Evolutionary conservation across 2,797 vertebrate species (phyloP).

Genomic region (Chromis chromis): DNA sequence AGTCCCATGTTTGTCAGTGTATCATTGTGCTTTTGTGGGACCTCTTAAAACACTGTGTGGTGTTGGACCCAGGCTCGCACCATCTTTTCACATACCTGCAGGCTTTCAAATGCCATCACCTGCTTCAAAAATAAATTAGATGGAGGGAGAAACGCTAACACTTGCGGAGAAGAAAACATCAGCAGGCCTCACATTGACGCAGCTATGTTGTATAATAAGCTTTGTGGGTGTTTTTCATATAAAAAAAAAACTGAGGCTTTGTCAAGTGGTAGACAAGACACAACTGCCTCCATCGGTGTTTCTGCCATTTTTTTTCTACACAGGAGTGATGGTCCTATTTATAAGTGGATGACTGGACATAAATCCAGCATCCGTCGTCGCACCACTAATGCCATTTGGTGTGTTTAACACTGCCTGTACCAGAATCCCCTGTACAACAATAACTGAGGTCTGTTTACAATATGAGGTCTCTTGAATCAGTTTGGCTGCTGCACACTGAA

Average conservation of each 20-base stretch:
- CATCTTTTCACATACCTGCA: slow-evolving; percentile 75
- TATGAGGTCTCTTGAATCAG: slow-evolving; percentile 83
- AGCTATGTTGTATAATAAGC: slow-evolving; percentile 78
- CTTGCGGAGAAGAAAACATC: slow-evolving; percentile 69
- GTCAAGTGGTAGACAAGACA: slow-evolving; percentile 67
- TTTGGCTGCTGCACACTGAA: slow-evolving; percentile 86
- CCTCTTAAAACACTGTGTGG: slow-evolving; percentile 82
- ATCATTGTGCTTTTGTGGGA: slow-evolving; percentile 85
- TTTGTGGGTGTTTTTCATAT: slow-evolving; percentile 77
- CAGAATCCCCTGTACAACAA: slow-evolving; percentile 80
- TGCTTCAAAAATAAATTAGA: slow-evolving; percentile 61
- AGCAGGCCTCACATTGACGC: slow-evolving; percentile 78
- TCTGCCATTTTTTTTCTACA: slow-evolving; percentile 81
- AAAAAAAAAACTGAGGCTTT: slow-evolving; percentile 63
- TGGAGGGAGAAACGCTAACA: slow-evolving; percentile 60
- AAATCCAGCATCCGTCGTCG: slow-evolving; percentile 61
- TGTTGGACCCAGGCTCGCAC: slow-evolving; percentile 78
- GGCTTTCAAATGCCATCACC: slow-evolving; percentile 70
- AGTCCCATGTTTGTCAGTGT: slow-evolving; percentile 85
- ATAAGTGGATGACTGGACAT: slow-evolving; percentile 65
- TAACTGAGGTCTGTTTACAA: slow-evolving; percentile 86
- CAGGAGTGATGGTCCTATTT: slow-evolving; percentile 78
- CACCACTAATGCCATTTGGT: slow-evolving; percentile 82
- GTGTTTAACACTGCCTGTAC: slow-evolving; percentile 86
- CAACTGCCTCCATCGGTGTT: slow-evolving; percentile 76